Base-by-base conservation (phyloP, 1,140 invertebrate species). In the Heliconius hermathena region DNA sequence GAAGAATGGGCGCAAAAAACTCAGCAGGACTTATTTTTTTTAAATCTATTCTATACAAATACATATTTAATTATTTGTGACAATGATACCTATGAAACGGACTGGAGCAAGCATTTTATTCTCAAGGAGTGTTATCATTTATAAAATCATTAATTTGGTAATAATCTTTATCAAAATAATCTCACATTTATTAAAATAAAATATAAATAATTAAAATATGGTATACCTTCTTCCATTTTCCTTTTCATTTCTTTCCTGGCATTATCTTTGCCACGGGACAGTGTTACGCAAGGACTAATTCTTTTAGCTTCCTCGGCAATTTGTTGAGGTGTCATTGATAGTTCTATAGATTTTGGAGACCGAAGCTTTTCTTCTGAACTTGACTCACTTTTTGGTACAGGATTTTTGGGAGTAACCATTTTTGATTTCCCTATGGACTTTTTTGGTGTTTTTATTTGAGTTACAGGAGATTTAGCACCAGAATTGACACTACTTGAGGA, bases 211-310 rank as follows among this genome's bases (percentile, higher is more conserved):
- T 26, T 66, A 66, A 13, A 16, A 36, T 72, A 38, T 9, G 75
- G 29, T 41, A 73, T 85, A 93, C 92, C 92, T 85, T 93, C 89
- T 33, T 88, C 82, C 18, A 93, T 81, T 79, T 93, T 94, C 75
- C 88, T 86, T 49, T 90, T 90, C 87, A 90, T 91, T 74, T 94
- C 92, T 49, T 81, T 90, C 33, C 92, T 88, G 8, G 91, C 91
- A 82, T 93, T 94, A 38, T 87, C 90, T 76, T 93, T 94, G 0
- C 92, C 92, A 38, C 91, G 57, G 0, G 92, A 91, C 60, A 89
- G 57, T 3, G 88, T 92, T 1, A 94, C 90, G 83, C 86, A 89
- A 8, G 92, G 92, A 76, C 92, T 94, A 11, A 88, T 88, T 36
- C 85, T 87, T 26, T 88, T 87, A 13, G 80, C 83, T 22, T 84